Percentiles rank a stretch among this genome's conserved stretches.
Evolutionary conservation across 2,113 vertebrate species (phyloP).

Genomic region (Hippocampus barbouri): DNA sequence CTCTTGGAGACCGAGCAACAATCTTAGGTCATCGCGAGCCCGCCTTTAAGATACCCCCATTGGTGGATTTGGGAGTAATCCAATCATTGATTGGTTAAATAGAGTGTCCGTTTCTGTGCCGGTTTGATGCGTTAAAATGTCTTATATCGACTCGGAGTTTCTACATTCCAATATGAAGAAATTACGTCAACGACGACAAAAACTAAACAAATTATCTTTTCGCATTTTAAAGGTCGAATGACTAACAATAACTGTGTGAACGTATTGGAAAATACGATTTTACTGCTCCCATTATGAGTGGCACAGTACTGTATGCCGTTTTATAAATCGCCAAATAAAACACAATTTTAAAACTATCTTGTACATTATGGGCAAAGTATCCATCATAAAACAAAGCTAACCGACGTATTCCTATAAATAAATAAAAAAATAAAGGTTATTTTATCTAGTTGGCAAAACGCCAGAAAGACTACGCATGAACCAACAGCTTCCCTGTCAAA

Average conservation of each 20-base stretch:
- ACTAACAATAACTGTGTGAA: too few relatives aligned
- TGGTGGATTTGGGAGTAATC: slow-evolving; percentile 9
- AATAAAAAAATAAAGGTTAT: neutral
- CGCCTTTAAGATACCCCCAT: slow-evolving; percentile 45
- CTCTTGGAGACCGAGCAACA: slow-evolving; percentile 70
- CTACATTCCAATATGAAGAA: accelerated
- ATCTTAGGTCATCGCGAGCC: slow-evolving; percentile 51
- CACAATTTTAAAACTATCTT: neutral
- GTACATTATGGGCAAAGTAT: neutral
- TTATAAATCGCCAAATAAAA: neutral
- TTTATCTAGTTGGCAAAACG: neutral
- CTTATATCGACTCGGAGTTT: slow-evolving; percentile 7
- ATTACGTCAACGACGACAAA: neutral
- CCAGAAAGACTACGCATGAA: neutral
- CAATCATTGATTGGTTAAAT: slow-evolving; percentile 68
- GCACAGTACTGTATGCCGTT: neutral
- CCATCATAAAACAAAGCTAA: neutral
- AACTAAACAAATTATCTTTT: neutral
- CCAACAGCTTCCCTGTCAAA: neutral
- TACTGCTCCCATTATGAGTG: neutral
- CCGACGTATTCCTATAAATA: neutral
- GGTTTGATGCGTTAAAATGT: slow-evolving; percentile 13
- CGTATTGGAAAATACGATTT: neutral
- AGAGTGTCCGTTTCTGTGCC: slow-evolving; percentile 30
- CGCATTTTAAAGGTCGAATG: neutral